Evolutionary conservation across 2,113 vertebrate genomes (phyloP), one percentile per base, ranked within the genome.

Genomic region (Cnemophilus loriae): DNA sequence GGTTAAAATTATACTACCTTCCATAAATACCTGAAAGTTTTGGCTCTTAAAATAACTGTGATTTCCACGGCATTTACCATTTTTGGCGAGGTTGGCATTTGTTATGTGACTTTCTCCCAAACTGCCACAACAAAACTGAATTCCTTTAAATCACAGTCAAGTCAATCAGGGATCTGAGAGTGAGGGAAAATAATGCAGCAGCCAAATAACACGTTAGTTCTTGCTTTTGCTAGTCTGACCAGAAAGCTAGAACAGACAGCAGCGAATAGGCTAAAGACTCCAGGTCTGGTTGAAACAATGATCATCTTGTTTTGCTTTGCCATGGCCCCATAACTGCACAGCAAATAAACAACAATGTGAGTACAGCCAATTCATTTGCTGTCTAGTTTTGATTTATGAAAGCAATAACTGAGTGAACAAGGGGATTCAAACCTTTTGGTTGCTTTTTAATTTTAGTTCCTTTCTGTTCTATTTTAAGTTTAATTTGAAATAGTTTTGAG

Each of bases 351-450:
- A 96, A 74, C 82, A 89, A 19, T 50, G 53, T 88, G 87, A 93
- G 73, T 69, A 60, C n/a, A 69, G 64, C 68, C 81, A 91, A 84
- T 90, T 96, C 82, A 61, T 92, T 93, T 75, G 68, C 90, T 95
- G 81, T 91, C 78, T 95, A 84, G 41, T 85, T 93, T 84, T 96
- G 94, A 96, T 96, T 96, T 92, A 95, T 88, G 91, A 93, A 94
- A 89, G 93, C 41, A 90, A 92, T 94, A 96, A 93, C 32, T 0
- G 1, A 90, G 35, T 71, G 67, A 86, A 91, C 60, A 90, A 87
- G 67, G 44, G 56, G 69, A 74, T 86, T 71, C 63, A 79, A 90
- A 95, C 81, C n/a, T 86, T 95, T 90, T 63, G 35, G 56, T 55
- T 94, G 39, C 17, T 85, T 93, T 94, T 94, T 90, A 81, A 90